These are phyloP conservation scores for Temnothorax curvispinosus DNA, from an alignment of 1,140 invertebrate species.

Conservation along the genomic window DNA sequence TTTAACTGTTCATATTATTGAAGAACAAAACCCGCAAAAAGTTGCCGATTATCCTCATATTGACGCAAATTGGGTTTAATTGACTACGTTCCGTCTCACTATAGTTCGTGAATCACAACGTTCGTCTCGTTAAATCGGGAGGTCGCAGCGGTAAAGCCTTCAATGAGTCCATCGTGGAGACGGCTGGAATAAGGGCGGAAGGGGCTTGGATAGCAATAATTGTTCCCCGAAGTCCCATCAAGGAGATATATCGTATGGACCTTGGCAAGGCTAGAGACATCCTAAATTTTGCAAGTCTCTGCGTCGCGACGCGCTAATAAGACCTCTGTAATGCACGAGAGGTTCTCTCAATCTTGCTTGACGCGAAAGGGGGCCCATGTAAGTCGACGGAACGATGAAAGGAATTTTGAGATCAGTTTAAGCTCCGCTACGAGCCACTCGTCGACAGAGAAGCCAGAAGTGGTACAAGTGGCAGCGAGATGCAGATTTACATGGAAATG, in stretches of 20 bases:
- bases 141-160: conserved; percentile 60
- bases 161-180: conserved; percentile 51
- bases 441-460: conserved; percentile 13
- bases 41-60: neutral
- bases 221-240: conserved; percentile 77
- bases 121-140: conserved; percentile 43
- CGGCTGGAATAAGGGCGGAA: conserved; percentile 23
- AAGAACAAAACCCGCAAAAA: neutral
- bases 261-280: conserved; percentile 43
- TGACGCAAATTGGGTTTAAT: neutral
- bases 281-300: conserved; percentile 65
- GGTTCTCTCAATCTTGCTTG: conserved; percentile 21
- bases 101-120: conserved; percentile 30
- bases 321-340: conserved; percentile 49
- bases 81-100: neutral
- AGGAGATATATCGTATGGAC: conserved; percentile 69
- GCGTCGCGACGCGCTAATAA: conserved; percentile 62
- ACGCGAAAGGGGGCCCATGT: neutral
- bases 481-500: conserved; percentile 14
- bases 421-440: conserved; percentile 4
- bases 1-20: neutral
- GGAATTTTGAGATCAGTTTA: conserved; percentile 27
- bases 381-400: conserved; percentile 33
- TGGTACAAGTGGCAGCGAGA: conserved; percentile 13
- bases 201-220: conserved; percentile 70